Conservation (phyloP, 2,888 invertebrate species). For the Rhamnusium bicolor region DNA sequence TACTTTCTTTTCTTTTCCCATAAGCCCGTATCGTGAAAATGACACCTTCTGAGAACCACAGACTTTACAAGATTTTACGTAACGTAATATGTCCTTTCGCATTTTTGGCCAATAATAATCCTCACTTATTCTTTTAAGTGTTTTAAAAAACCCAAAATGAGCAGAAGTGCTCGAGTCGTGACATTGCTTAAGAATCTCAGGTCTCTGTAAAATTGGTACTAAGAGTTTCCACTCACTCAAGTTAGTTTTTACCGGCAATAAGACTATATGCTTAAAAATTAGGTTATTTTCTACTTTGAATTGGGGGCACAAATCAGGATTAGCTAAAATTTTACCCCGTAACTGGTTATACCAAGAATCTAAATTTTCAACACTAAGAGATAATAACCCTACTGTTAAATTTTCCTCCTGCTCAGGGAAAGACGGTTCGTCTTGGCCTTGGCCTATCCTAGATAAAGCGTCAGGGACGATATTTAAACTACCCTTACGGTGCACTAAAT, state of each 20-base stretch:
- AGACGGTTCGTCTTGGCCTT: no score
- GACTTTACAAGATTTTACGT: conserved; percentile 36
- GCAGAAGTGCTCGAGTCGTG: conserved; percentile 46
- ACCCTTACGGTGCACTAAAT: conserved; percentile 41
- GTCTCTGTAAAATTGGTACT: conserved; percentile 38
- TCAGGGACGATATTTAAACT: conserved; percentile 37
- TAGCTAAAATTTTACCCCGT: conserved; percentile 13
- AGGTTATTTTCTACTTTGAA: conserved; percentile 27
- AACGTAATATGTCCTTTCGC: conserved; percentile 45
- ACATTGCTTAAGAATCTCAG: conserved; percentile 14
- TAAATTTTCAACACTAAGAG: background rate
- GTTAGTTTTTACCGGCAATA: no score
- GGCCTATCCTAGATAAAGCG: conserved; percentile 32
- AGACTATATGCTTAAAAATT: no score
- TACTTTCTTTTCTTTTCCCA: no score
- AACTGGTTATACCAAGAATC: conserved; percentile 48
- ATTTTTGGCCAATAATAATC: conserved; percentile 55
- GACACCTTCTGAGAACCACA: conserved; percentile 45
- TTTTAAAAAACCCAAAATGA: conserved; percentile 55
- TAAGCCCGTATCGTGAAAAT: no score
- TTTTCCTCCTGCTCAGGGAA: background rate
- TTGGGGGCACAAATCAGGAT: conserved; percentile 40
- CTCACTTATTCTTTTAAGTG: conserved; percentile 34
- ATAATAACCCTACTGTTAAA: no score
- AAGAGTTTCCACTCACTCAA: conserved; percentile 49